These are phyloP conservation scores for Agrotis segetum DNA, from an alignment of 2,888 invertebrate genomes.

Conservation along the genomic window DNA sequence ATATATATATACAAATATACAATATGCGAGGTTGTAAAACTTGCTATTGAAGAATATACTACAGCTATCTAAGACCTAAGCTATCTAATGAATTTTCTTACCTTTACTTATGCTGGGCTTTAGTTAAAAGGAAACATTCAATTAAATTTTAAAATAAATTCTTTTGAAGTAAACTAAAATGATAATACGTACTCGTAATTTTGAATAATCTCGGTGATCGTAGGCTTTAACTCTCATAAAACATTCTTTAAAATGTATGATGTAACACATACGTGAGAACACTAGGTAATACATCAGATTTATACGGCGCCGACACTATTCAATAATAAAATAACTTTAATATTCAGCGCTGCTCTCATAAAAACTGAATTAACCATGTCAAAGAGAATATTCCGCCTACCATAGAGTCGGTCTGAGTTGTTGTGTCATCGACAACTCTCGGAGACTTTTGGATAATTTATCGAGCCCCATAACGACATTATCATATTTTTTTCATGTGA, in stretches of 20 bases:
- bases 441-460: slow-evolving; percentile 8
- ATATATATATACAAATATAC: too few species aligned
- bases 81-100: too few species aligned
- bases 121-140: neutral
- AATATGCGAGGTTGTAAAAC: too few species aligned
- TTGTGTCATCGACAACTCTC: slow-evolving; percentile 1
- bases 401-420: neutral
- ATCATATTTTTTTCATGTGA: slow-evolving; percentile 7
- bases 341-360: slow-evolving; percentile 25
- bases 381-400: slow-evolving; percentile 21
- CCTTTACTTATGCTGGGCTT: neutral
- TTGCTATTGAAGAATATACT: too few species aligned
- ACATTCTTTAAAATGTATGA: slow-evolving; percentile 3
- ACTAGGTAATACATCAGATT: slow-evolving; percentile 19
- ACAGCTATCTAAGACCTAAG: too few species aligned
- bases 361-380: slow-evolving; percentile 18
- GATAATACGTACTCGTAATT: too few species aligned
- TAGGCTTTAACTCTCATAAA: neutral
- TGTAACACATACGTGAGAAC: slow-evolving; percentile 3
- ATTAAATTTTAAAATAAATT: neutral
- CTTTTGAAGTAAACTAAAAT: neutral
- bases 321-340: slow-evolving; percentile 29
- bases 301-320: neutral
- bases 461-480: slow-evolving; percentile 10
- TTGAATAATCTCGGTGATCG: neutral